Evolutionary conservation across 2,113 vertebrate species (phyloP).

Genomic region (Sorex fumeus): DNA sequence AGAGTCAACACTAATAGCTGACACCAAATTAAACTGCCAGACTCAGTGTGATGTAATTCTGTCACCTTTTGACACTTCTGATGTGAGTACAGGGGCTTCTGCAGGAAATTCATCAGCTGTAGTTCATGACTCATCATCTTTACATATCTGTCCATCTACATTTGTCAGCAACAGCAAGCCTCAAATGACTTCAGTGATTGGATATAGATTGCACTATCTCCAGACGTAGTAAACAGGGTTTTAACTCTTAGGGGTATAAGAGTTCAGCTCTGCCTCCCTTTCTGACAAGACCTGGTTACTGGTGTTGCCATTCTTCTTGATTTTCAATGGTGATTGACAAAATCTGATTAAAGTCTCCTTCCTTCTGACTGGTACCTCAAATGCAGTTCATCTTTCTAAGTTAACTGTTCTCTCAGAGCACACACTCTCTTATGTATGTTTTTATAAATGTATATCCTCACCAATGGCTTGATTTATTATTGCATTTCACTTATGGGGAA

Average conservation of each 20-base stretch:
- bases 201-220: slow-evolving; percentile 84
- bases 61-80: slow-evolving; percentile 88
- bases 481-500: slow-evolving; percentile 50
- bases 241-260: slow-evolving; percentile 77
- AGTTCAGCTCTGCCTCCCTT: slow-evolving; percentile 69
- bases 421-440: slow-evolving; percentile 4
- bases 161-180: slow-evolving; percentile 83
- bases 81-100: slow-evolving; percentile 85
- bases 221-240: slow-evolving; percentile 74
- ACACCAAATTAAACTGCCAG: slow-evolving; percentile 90
- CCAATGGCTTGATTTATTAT: slow-evolving; percentile 26
- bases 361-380: slow-evolving; percentile 62
- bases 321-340: slow-evolving; percentile 68
- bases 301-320: slow-evolving; percentile 65
- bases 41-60: slow-evolving; percentile 86
- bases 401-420: background rate
- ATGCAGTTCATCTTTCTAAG: slow-evolving; percentile 75
- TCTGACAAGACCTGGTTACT: slow-evolving; percentile 79
- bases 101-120: slow-evolving; percentile 86
- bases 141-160: slow-evolving; percentile 87
- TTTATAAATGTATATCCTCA: slow-evolving; percentile 26
- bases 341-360: slow-evolving; percentile 70
- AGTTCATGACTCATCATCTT: slow-evolving; percentile 88
- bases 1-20: slow-evolving; percentile 89
- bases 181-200: slow-evolving; percentile 79